phyloP scores from a whole-genome alignment of 2,797 vertebrate species.

The Poeciliopsis paucimaculata region DNA sequence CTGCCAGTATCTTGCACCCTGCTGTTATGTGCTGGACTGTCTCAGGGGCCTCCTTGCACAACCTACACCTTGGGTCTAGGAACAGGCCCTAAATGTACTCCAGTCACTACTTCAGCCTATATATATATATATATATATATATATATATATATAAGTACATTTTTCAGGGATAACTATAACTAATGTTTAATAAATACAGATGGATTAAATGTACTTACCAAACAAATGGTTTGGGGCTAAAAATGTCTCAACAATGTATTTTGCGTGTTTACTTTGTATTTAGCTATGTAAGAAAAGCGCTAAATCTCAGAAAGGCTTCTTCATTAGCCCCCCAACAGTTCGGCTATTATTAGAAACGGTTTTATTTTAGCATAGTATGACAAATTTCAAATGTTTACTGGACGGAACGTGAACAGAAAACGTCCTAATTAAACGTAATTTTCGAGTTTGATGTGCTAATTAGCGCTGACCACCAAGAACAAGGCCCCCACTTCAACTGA shows the following conservation, averaged over 20 bases:
- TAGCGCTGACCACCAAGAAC: constrained; percentile 19
- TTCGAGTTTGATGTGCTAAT: constrained; percentile 24
- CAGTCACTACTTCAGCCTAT: too few relatives aligned
- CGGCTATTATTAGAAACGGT: neutral
- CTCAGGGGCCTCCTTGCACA: too few relatives aligned
- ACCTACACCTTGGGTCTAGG: too few relatives aligned
- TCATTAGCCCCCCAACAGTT: neutral
- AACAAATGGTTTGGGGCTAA: neutral
- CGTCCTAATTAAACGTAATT: neutral
- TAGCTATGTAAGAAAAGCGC: neutral
- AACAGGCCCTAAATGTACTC: too few relatives aligned
- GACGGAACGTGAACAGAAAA: neutral
- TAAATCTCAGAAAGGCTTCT: neutral
- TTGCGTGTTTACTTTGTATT: neutral
- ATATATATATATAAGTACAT: too few relatives aligned
- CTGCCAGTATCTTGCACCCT: too few relatives aligned
- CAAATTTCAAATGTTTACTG: neutral
- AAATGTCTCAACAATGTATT: neutral
- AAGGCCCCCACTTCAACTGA: constrained; percentile 38
- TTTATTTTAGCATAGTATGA: neutral
- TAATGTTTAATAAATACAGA: neutral
- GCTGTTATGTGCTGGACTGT: too few relatives aligned
- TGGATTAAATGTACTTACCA: neutral
- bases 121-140: too few relatives aligned
- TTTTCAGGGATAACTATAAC: neutral